These are phyloP conservation scores for Tinamus guttatus DNA, from an alignment of 2,113 vertebrate genomes.

Conservation along the genomic window DNA sequence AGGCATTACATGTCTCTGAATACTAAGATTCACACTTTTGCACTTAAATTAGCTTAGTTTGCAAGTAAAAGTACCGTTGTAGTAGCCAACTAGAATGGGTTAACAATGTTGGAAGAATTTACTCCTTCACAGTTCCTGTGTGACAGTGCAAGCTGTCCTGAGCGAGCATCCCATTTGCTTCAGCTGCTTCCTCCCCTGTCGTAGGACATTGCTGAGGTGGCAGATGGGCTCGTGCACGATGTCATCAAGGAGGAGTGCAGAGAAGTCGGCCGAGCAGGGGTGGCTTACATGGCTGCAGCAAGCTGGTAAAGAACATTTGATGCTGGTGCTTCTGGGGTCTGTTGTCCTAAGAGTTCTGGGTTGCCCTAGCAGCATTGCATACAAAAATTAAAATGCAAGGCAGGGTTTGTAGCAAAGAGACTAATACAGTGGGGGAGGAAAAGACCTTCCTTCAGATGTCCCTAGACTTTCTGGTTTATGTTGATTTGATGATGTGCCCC, in stretches of 20 bases:
- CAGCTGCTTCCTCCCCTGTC: conserved; percentile 19
- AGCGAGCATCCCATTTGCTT: background rate
- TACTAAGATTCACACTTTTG: background rate
- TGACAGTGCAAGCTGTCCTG: background rate
- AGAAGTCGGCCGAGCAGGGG: conserved; percentile 76
- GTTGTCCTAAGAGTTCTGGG: background rate
- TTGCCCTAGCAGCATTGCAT: background rate
- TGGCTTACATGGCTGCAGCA: conserved; percentile 77
- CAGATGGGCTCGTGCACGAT: conserved; percentile 84
- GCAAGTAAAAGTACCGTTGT: background rate
- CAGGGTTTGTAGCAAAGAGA: background rate
- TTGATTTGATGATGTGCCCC: background rate
- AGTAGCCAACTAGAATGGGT: background rate
- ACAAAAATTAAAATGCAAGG: background rate
- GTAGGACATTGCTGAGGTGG: conserved; percentile 84
- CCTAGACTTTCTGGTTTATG: background rate
- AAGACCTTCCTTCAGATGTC: background rate
- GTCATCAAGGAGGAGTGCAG: conserved; percentile 79
- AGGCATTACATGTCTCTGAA: background rate
- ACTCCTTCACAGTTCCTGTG: fast-evolving
- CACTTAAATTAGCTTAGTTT: background rate
- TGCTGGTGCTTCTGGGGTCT: background rate
- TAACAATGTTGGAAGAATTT: background rate
- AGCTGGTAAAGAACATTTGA: conserved; percentile 77
- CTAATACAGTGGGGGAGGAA: background rate